phyloP scores from a whole-genome alignment of 2,797 vertebrate species.

The Lepilemur ruficaudatus region DNA sequence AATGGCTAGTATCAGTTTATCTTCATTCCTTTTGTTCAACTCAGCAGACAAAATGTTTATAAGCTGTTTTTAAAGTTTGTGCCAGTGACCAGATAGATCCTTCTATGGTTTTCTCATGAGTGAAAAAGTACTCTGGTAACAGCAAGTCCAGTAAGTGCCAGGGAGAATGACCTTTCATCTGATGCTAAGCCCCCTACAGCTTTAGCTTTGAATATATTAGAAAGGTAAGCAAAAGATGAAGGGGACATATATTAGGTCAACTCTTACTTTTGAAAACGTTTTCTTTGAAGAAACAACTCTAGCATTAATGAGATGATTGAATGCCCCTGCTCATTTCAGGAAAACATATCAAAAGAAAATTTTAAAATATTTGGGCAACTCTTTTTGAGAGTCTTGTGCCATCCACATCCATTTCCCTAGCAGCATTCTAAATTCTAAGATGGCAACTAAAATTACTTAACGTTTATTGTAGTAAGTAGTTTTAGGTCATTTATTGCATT shows the following conservation, averaged over 20 bases:
- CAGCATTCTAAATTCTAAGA: neutral
- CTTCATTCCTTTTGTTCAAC: neutral
- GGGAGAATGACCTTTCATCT: neutral
- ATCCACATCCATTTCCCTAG: neutral
- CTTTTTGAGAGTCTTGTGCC: neutral
- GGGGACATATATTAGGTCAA: neutral
- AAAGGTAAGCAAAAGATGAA: neutral
- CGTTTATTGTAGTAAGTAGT: neutral
- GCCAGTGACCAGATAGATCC: neutral
- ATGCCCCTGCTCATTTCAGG: neutral
- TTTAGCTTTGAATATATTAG: neutral
- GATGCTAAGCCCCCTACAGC: neutral
- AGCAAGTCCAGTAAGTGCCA: neutral
- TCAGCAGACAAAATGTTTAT: neutral
- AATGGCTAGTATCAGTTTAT: neutral
- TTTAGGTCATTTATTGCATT: neutral
- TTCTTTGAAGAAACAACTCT: neutral
- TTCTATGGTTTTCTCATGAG: neutral
- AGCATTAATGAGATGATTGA: neutral
- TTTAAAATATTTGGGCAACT: conserved; percentile 18
- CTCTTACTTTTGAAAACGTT: neutral
- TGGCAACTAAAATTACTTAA: neutral
- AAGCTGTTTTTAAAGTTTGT: neutral
- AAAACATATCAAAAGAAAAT: conserved; percentile 3
- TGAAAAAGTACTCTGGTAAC: neutral